These are phyloP conservation scores for Neuroterus valhalla DNA, from an alignment of 1,140 invertebrate genomes.

Conservation along the genomic window DNA sequence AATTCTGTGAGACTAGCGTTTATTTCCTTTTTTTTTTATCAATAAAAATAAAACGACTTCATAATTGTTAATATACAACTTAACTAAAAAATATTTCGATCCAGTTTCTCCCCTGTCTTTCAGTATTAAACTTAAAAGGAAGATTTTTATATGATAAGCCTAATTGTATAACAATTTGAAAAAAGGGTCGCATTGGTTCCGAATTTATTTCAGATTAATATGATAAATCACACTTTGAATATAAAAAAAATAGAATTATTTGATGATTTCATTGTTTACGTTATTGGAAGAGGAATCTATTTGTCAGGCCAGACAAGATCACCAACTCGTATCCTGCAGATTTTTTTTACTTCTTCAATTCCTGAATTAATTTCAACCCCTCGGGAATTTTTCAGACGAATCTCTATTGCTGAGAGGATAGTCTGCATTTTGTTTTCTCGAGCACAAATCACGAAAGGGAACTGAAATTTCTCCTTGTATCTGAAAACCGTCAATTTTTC, in stretches of 20 bases:
- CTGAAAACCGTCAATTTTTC: constrained; percentile 60
- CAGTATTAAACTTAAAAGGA: too few species aligned
- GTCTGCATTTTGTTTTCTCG: constrained; percentile 79
- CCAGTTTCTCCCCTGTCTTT: too few species aligned
- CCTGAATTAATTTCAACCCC: constrained; percentile 77
- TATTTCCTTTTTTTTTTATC: constrained; percentile 17
- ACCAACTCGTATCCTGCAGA: constrained; percentile 78
- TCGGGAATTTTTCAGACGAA: constrained; percentile 75
- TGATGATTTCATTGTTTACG: not conserved
- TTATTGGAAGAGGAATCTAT: not conserved
- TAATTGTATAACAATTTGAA: too few species aligned
- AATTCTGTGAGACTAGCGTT: constrained; percentile 76
- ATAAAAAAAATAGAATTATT: too few species aligned
- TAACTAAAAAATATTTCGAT: too few species aligned
- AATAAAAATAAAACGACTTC: constrained; percentile 9
- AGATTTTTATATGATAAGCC: too few species aligned
- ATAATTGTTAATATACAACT: not conserved
- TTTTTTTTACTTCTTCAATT: constrained; percentile 83
- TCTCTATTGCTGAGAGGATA: constrained; percentile 77
- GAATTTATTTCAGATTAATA: too few species aligned
- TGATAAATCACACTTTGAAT: too few species aligned
- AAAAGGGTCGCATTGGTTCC: too few species aligned
- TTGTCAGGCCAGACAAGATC: constrained; percentile 71
- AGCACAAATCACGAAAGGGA: constrained; percentile 84
- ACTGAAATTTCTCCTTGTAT: constrained; percentile 81